Conservation (phyloP, 1,140 invertebrate species). For the Rhysida immarginata region DNA sequence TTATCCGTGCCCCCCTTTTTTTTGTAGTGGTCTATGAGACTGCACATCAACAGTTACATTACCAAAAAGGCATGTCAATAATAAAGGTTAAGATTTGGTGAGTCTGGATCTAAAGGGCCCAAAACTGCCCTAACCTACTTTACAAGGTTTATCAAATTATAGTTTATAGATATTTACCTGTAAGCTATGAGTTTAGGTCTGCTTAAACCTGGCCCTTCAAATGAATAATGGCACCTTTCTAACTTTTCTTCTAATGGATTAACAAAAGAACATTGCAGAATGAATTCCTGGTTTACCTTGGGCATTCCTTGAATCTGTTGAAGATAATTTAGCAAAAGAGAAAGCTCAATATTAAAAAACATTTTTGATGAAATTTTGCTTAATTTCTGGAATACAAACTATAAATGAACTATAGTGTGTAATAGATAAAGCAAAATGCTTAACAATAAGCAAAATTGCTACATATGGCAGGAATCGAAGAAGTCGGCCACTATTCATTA, state of each 20-base stretch:
- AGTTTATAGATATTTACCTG: constrained; percentile 25
- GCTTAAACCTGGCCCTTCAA: constrained; percentile 47
- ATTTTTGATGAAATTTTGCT: background rate
- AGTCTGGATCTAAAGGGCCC: no score
- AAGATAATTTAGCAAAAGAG: background rate
- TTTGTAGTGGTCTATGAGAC: no score
- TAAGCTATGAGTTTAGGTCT: constrained; percentile 38
- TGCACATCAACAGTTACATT: no score
- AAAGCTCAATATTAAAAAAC: background rate
- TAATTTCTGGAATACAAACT: background rate
- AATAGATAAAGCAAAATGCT: no score
- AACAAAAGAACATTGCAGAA: constrained; percentile 42
- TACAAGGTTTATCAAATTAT: no score
- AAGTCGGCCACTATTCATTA: no score
- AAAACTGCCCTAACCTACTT: no score
- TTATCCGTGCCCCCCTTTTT: no score
- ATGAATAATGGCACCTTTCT: constrained; percentile 45
- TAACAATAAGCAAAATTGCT: no score
- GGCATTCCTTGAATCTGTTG: constrained; percentile 28
- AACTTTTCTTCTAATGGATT: constrained; percentile 47
- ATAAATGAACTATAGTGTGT: background rate
- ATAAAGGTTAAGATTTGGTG: no score
- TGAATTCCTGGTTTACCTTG: constrained; percentile 36
- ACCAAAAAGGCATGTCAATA: no score
- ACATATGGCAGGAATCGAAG: no score